These are phyloP conservation scores for Brachirus orientalis DNA, from an alignment of 2,113 vertebrate species.

Conservation along the genomic window DNA sequence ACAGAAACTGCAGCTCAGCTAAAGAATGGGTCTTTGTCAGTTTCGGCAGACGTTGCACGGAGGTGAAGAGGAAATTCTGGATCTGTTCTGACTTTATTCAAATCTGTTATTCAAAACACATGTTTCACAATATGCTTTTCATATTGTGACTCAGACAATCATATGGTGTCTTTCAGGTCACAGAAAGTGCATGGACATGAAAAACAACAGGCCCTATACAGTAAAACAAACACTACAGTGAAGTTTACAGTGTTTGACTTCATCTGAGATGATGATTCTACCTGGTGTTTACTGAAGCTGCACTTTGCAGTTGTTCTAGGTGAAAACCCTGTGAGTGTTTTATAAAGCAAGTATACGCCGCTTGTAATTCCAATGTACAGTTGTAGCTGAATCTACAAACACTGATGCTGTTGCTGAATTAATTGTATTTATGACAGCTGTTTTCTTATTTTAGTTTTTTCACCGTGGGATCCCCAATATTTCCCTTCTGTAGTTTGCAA, in stretches of 20 bases:
- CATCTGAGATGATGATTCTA: neutral
- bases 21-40: too few relatives aligned
- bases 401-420: neutral
- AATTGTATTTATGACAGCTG: neutral
- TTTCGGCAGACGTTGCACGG: neutral
- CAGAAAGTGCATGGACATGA: neutral
- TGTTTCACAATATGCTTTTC: neutral
- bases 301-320: neutral
- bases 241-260: too few relatives aligned
- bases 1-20: too few relatives aligned
- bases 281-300: neutral
- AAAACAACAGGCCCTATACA: neutral
- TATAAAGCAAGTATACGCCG: too few relatives aligned
- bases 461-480: conserved; percentile 5
- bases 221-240: too few relatives aligned
- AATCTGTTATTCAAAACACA: neutral
- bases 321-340: neutral
- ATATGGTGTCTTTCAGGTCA: too few relatives aligned
- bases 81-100: too few relatives aligned
- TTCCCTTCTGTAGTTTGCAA: conserved; percentile 2
- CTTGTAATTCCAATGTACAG: neutral
- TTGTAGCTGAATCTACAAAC: neutral
- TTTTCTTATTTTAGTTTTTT: conserved; percentile 7
- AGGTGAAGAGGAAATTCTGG: neutral
- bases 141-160: neutral